These are phyloP conservation scores for Entomobrya multifasciata DNA, from an alignment of 2,888 invertebrate genomes.

Conservation along the genomic window DNA sequence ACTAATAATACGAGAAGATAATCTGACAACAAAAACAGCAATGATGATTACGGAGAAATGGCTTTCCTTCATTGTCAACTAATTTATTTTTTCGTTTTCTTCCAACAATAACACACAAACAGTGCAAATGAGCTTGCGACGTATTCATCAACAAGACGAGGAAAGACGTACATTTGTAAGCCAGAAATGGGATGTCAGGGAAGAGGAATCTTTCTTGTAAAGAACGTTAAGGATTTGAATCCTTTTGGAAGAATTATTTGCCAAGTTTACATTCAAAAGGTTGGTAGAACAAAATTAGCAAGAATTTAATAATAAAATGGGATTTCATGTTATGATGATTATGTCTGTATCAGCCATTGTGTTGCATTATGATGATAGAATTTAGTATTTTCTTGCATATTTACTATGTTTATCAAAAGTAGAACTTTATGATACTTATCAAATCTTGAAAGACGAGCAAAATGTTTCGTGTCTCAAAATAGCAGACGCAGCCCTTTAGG, in stretches of 20 bases:
- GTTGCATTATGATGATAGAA: no score
- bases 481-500: no score
- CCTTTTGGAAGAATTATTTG: slow-evolving; percentile 92
- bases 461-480: no score
- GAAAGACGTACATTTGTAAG: slow-evolving; percentile 92
- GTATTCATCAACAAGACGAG: slow-evolving; percentile 87
- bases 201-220: slow-evolving; percentile 92
- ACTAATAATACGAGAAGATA: no score
- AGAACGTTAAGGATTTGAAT: slow-evolving; percentile 89
- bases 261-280: slow-evolving; percentile 88
- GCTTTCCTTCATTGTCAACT: not conserved
- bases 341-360: no score
- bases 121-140: slow-evolving; percentile 88
- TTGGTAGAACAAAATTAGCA: not conserved
- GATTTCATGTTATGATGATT: no score
- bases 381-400: no score
- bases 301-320: no score
- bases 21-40: not conserved
- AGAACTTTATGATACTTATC: no score
- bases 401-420: no score
- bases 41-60: slow-evolving; percentile 2
- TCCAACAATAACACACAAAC: slow-evolving; percentile 9
- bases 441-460: no score
- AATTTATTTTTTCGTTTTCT: slow-evolving; percentile 22
- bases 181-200: slow-evolving; percentile 96